These are phyloP conservation scores for Anoplopoma fimbria DNA, from an alignment of 2,113 vertebrate species.

Conservation along the genomic window DNA sequence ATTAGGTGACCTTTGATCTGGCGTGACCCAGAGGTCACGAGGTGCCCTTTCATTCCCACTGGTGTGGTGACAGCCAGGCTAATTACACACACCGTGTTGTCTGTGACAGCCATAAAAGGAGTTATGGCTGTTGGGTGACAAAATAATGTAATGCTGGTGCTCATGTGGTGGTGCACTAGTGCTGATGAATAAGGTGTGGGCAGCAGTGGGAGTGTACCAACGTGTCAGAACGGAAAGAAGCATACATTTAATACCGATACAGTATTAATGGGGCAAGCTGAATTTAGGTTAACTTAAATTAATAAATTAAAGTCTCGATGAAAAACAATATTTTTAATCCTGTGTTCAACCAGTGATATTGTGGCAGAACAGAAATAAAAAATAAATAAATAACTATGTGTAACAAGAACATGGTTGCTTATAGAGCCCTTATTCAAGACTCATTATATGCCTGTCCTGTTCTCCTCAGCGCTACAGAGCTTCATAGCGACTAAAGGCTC, in stretches of 20 bases:
- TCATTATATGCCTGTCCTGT: background rate
- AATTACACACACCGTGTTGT: slow-evolving; percentile 74
- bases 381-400: too few species aligned
- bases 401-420: background rate
- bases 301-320: background rate
- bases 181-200: slow-evolving; percentile 38
- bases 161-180: slow-evolving; percentile 52
- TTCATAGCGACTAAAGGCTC: background rate
- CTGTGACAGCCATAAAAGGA: slow-evolving; percentile 70
- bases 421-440: background rate
- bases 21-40: slow-evolving; percentile 66
- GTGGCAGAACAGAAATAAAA: background rate
- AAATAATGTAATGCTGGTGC: slow-evolving; percentile 58
- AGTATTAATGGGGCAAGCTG: background rate
- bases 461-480: background rate
- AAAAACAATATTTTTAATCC: background rate
- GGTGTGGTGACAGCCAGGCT: slow-evolving; percentile 69
- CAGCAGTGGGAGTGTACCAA: background rate
- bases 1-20: slow-evolving; percentile 72
- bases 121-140: slow-evolving; percentile 69
- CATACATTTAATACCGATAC: background rate
- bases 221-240: background rate
- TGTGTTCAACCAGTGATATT: background rate
- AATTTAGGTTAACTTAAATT: background rate
- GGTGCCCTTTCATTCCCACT: slow-evolving; percentile 69